These are phyloP conservation scores for Nebria salina DNA, from an alignment of 2,888 invertebrate genomes.

Conservation along the genomic window DNA sequence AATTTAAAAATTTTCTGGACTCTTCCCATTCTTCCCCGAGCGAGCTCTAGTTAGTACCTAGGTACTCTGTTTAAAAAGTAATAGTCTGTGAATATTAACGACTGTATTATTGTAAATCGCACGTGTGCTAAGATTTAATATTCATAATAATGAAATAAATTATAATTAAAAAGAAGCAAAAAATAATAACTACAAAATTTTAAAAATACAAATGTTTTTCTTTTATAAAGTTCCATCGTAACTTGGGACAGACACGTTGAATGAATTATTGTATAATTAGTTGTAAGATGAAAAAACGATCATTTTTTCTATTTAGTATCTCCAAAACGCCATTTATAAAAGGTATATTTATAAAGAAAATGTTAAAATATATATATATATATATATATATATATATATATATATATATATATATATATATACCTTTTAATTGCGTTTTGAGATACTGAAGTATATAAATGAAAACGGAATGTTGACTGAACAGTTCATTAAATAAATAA, in stretches of 20 bases:
- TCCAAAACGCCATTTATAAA: not conserved
- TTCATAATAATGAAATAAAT: conserved; percentile 50
- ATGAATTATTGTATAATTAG: conserved; percentile 47
- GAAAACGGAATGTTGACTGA: conserved; percentile 31
- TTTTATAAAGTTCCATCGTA: conserved; percentile 50
- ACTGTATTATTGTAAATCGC: conserved; percentile 51
- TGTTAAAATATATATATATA: no score
- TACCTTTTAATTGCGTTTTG: not conserved
- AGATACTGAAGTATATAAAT: not conserved
- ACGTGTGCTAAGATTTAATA: conserved; percentile 49
- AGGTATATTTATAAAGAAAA: no score
- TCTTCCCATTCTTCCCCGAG: conserved; percentile 24
- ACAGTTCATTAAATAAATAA: conserved; percentile 27
- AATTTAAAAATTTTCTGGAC: not conserved
- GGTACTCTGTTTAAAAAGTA: conserved; percentile 29
- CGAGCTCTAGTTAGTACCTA: conserved; percentile 46
- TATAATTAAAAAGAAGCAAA: conserved; percentile 16
- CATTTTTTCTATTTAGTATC: not conserved
- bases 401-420: no score
- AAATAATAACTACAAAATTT: conserved; percentile 34
- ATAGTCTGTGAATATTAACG: conserved; percentile 50
- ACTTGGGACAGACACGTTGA: conserved; percentile 56
- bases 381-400: no score
- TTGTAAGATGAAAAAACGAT: conserved; percentile 2
- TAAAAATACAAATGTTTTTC: conserved; percentile 45